Evolutionary conservation across 2,797 vertebrate species (phyloP).

Genomic region (Miichthys miiuy): DNA sequence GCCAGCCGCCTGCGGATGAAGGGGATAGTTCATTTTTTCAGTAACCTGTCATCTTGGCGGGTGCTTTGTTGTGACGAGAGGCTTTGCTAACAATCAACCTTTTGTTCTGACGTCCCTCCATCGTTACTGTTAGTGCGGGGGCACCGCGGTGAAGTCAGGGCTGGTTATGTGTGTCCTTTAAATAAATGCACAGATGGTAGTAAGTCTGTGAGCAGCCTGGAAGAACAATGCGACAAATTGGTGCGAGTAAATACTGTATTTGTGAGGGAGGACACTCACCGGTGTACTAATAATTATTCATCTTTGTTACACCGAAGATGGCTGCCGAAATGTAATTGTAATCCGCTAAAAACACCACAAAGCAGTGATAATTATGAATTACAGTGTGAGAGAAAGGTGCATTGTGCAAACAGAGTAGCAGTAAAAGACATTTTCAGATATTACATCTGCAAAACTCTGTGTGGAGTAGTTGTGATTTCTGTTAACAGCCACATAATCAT

Average conservation of each 20-base stretch:
- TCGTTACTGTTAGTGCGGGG: background rate
- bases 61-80: constrained; percentile 74
- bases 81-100: constrained; percentile 76
- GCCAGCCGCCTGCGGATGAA: background rate
- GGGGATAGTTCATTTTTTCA: constrained; percentile 15
- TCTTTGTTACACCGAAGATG: constrained; percentile 7
- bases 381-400: too few relatives aligned
- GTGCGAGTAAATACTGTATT: background rate
- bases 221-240: constrained; percentile 13
- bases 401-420: background rate
- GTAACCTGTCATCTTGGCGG: constrained; percentile 58
- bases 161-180: background rate
- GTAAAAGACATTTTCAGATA: background rate
- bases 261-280: background rate
- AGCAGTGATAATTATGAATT: background rate
- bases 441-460: background rate
- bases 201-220: background rate
- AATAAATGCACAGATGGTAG: background rate
- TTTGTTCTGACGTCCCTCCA: constrained; percentile 75
- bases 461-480: background rate
- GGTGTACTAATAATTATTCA: background rate
- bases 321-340: background rate
- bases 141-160: background rate
- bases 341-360: background rate
- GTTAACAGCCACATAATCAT: background rate